Evolutionary conservation across 2,888 invertebrate species (phyloP).

Genomic region (Zygaena filipendulae): DNA sequence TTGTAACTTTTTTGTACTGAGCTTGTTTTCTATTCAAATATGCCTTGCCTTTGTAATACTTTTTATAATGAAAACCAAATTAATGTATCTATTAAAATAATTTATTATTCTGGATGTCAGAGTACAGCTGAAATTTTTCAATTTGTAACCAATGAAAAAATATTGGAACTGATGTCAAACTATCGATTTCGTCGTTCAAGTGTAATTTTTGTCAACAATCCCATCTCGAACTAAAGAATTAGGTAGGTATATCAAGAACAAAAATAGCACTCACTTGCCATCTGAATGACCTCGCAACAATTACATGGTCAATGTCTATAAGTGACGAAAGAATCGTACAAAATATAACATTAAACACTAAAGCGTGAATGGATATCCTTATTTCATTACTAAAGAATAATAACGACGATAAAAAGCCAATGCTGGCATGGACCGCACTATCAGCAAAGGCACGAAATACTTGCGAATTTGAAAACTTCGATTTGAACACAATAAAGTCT

Average conservation of each 20-base stretch:
- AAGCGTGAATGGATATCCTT: slow-evolving; percentile 21
- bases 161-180: no score
- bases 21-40: not conserved
- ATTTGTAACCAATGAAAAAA: no score
- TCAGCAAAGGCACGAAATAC: slow-evolving; percentile 39
- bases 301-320: slow-evolving; percentile 49
- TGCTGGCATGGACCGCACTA: slow-evolving; percentile 32
- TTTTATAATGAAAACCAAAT: not conserved
- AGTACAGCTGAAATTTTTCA: no score
- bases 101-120: no score
- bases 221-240: no score
- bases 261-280: slow-evolving; percentile 44
- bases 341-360: slow-evolving; percentile 28
- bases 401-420: slow-evolving; percentile 38
- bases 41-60: not conserved
- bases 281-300: slow-evolving; percentile 44
- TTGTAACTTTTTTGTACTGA: not conserved
- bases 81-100: no score
- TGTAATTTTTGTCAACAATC: no score
- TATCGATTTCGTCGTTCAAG: no score
- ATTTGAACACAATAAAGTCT: slow-evolving; percentile 45
- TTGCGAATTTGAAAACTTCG: slow-evolving; percentile 34
- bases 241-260: no score
- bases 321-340: slow-evolving; percentile 40
- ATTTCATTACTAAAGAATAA: slow-evolving; percentile 38